These are phyloP conservation scores for Scelioninae gen. 1 DNA, from an alignment of 2,888 invertebrate species.

Conservation along the genomic window DNA sequence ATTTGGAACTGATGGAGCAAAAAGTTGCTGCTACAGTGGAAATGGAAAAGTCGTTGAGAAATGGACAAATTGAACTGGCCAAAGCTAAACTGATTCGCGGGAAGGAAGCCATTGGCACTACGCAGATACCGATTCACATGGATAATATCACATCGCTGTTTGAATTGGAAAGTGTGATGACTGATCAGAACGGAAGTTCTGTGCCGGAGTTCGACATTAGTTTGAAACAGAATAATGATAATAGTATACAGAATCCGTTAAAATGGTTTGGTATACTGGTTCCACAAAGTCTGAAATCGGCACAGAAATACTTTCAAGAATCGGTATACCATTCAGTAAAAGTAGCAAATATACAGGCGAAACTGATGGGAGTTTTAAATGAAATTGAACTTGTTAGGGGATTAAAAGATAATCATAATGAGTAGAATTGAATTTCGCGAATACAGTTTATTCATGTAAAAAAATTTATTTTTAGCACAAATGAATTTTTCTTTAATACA, in stretches of 20 bases:
- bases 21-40: conserved; percentile 88
- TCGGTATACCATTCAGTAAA: conserved; percentile 88
- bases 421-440: conserved; percentile 5
- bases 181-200: conserved; percentile 79
- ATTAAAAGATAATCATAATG: conserved; percentile 21
- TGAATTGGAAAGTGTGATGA: conserved; percentile 77
- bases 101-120: conserved; percentile 88
- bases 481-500: too few species aligned
- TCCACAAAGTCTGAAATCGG: conserved; percentile 90
- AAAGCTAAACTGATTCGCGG: conserved; percentile 93
- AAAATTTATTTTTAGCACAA: too few species aligned
- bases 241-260: conserved; percentile 87
- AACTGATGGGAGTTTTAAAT: conserved; percentile 84
- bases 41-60: conserved; percentile 88
- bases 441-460: not conserved
- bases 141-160: conserved; percentile 79
- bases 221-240: conserved; percentile 78
- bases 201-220: conserved; percentile 79
- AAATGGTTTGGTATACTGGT: conserved; percentile 95
- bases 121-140: conserved; percentile 89
- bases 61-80: conserved; percentile 90
- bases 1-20: conserved; percentile 90
- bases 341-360: conserved; percentile 89
- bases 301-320: conserved; percentile 90
- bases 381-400: conserved; percentile 75